Base-by-base conservation (phyloP, 2,113 vertebrate genomes). In the Phalacrocorax carbo region DNA sequence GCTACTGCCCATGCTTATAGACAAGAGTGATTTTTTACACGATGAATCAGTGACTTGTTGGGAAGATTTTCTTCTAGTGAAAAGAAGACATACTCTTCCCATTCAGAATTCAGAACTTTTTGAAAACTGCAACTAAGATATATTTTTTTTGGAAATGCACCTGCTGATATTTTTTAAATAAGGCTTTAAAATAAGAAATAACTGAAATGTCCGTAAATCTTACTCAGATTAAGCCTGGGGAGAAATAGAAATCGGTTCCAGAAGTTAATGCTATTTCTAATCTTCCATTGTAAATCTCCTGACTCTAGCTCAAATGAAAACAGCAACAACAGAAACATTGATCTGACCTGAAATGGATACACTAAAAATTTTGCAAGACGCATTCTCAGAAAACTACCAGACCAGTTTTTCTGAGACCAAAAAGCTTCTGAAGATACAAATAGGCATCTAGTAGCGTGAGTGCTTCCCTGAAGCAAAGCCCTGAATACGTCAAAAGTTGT, bases 401-500 rank as follows among this genome's bases (percentile, higher is more conserved):
- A 48, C 25, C 9, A 32, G 20, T 58, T 88, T 78, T 75, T 82
- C 62, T 91, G 78, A 91, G 44, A 79, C 34, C 10, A 60, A 84
- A 60, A 71, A 72, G 29, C 18, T 93, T 79, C 62, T 91, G 48
- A 62, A 70, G 57, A 66, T 48, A n/a, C 20, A 84, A 94, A 76
- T 17, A 87, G 10, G 11, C 30, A 91, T 61, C 81, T 46, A 60
- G 76, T 82, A 85, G 17, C 46, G 13, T 72, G 44, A 94, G 69
- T 49, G 27, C 26, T 91, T 96, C 52, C 40, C 70, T 69, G 81
- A 91, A 94, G 51, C 18, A 64, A 91, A 82, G 48, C 29, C 34
- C 18, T 68, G 70, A 93, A 80, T 68, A 65, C 34, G 71, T 80
- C 62, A 72, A 16, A 90, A 40, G 9, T 64, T 96, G 57, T 87